A percentile compares a stretch with the other conserved stretches of the same genome.
Evolutionary conservation across 2,113 vertebrate species (phyloP).

Genomic region (Vulpes ferrilata): DNA sequence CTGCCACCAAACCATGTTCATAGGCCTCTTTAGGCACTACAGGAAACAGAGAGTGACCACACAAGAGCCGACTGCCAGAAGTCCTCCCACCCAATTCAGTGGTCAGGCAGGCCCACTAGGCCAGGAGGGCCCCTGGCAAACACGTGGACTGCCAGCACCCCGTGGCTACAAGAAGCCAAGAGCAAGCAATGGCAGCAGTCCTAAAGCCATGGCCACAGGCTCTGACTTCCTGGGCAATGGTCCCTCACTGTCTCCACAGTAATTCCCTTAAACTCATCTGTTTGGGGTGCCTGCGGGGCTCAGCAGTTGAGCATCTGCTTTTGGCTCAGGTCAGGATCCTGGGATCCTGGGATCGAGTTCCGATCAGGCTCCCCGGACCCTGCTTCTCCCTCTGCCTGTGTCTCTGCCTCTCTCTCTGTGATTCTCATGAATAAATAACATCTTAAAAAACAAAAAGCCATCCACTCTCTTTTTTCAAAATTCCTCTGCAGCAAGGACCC

Average conservation of each 20-base stretch:
- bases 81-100: too few species aligned
- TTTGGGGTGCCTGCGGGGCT: background rate
- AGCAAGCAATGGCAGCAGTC: background rate
- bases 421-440: too few species aligned
- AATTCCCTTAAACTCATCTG: background rate
- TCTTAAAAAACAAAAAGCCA: too few species aligned
- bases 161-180: background rate
- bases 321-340: too few species aligned
- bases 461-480: background rate
- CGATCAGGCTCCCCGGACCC: too few species aligned
- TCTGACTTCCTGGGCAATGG: background rate
- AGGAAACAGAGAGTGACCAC: background rate
- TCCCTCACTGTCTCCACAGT: background rate
- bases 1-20: background rate
- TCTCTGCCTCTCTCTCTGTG: too few species aligned
- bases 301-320: too few species aligned
- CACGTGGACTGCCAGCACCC: background rate
- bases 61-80: background rate
- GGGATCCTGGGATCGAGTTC: too few species aligned
- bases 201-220: background rate
- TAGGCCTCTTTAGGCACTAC: background rate
- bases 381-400: too few species aligned
- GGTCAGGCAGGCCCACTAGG: too few species aligned
- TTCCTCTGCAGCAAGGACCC: background rate
- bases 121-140: background rate